phyloP scores from a whole-genome alignment of 92 coral and sea anemone genomes.

The Epizoanthus illoricatus region DNA sequence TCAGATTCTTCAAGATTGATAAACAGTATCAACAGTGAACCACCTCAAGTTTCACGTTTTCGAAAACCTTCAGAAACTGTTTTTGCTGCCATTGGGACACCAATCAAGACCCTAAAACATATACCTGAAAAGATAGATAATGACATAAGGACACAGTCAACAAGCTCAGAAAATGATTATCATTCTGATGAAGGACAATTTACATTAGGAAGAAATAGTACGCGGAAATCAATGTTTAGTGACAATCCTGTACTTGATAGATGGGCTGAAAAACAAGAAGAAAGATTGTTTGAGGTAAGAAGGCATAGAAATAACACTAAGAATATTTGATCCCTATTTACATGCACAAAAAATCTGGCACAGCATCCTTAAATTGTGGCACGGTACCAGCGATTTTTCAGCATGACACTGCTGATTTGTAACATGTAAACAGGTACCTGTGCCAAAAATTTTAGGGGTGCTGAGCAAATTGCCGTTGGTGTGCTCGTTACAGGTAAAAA shows the following conservation, averaged over 20 bases:
- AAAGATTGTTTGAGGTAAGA: constrained; percentile 56
- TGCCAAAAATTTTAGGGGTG: too few relatives aligned
- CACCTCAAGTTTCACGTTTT: constrained; percentile 51
- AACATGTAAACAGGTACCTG: too few relatives aligned
- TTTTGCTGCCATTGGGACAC: constrained; percentile 80
- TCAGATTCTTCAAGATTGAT: constrained; percentile 70
- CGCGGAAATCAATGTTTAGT: constrained; percentile 80
- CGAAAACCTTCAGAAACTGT: constrained; percentile 62
- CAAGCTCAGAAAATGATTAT: constrained; percentile 25
- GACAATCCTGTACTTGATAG: constrained; percentile 83
- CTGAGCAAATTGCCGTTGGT: too few relatives aligned
- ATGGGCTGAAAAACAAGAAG: constrained; percentile 87
- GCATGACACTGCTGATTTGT: too few relatives aligned
- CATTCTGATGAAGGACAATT: constrained; percentile 65
- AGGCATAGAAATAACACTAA: not conserved
- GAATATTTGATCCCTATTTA: too few relatives aligned
- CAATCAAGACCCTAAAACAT: constrained; percentile 43
- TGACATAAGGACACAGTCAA: constrained; percentile 28
- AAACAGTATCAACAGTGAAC: constrained; percentile 42
- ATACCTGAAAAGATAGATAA: constrained; percentile 51
- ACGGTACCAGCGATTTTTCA: too few relatives aligned
- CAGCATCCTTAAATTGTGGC: too few relatives aligned
- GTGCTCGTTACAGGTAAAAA: too few relatives aligned
- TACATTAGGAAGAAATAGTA: constrained; percentile 66
- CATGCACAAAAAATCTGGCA: too few relatives aligned